Conservation (phyloP, 2,888 invertebrate genomes). For the Dolichopus griseipennis region DNA sequence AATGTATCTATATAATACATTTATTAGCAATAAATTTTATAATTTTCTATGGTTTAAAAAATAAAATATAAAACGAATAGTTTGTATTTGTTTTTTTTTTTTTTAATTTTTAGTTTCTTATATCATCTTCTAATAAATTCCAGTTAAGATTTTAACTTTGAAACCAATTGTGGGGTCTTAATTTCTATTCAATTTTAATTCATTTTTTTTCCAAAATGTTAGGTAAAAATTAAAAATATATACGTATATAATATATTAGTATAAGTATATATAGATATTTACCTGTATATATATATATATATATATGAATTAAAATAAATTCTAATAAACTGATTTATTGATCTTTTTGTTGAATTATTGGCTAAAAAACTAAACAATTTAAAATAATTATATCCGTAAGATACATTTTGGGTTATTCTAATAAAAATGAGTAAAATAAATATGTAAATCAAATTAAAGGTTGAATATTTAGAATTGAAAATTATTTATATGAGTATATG, state of each 20-base stretch:
- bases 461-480: too few relatives aligned
- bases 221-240: neutral
- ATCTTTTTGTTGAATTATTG: conserved; percentile 1
- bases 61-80: neutral
- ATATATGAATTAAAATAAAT: neutral
- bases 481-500: too few relatives aligned
- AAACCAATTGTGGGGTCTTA: conserved; percentile 8
- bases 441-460: too few relatives aligned
- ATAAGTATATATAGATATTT: too few relatives aligned
- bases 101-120: too few relatives aligned
- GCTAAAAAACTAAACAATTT: neutral
- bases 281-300: neutral
- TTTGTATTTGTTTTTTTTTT: too few relatives aligned
- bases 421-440: too few relatives aligned
- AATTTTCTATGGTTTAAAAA: neutral
- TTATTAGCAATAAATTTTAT: neutral
- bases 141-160: neutral
- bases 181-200: neutral
- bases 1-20: neutral
- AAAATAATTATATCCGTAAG: too few relatives aligned
- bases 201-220: neutral
- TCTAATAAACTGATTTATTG: conserved; percentile 6
- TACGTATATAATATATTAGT: neutral
- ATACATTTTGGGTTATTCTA: too few relatives aligned
- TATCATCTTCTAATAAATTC: neutral